Conservation (phyloP, 2,797 vertebrate species). For the Centroberyx gerrardi region DNA sequence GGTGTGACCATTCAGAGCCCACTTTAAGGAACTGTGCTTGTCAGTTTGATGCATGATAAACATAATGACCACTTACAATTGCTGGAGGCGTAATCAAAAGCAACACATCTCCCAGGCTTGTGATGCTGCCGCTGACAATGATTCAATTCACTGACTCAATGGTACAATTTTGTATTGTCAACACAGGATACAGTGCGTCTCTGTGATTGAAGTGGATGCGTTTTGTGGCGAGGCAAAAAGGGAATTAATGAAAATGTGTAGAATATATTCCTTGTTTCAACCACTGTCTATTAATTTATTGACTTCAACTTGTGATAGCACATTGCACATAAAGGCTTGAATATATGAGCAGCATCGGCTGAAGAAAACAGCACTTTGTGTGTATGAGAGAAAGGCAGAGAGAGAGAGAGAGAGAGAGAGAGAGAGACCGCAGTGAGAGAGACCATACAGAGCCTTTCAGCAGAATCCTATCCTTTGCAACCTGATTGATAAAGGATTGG, state of each 20-base stretch:
- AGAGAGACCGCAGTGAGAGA: not conserved
- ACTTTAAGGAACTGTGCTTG: conserved; percentile 27
- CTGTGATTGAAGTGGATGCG: not conserved
- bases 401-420: not conserved
- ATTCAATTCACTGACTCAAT: not conserved
- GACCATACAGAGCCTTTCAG: not conserved
- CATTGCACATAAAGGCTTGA: not conserved
- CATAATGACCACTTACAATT: not conserved
- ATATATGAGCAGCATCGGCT: not conserved
- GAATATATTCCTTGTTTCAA: not conserved
- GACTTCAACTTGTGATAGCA: not conserved
- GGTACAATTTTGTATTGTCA: conserved; percentile 11
- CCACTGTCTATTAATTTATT: not conserved
- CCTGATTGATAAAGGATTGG: conserved; percentile 25
- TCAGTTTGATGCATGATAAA: conserved; percentile 33
- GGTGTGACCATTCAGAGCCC: conserved; percentile 26
- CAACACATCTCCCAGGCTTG: not conserved
- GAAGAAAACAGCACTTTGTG: not conserved
- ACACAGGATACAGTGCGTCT: not conserved
- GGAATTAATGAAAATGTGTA: not conserved
- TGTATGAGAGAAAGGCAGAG: not conserved
- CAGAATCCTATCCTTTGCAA: conserved; percentile 14
- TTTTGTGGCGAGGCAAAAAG: not conserved
- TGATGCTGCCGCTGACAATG: not conserved
- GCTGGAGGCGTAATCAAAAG: conserved; percentile 20